Conservation (phyloP, 2,888 invertebrate species). For the Sisyra nigra region DNA sequence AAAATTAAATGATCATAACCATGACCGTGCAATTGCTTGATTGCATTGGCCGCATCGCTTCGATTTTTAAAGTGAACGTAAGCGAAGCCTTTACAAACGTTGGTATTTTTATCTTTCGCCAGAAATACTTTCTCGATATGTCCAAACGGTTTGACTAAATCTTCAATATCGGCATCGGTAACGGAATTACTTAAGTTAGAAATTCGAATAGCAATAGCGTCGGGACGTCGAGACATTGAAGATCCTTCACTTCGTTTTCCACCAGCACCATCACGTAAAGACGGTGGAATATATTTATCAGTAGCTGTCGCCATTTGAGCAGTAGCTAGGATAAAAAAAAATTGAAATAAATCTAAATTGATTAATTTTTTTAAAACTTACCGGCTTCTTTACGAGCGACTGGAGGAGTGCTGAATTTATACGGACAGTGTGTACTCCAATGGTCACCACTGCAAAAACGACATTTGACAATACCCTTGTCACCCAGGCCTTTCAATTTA, state of each 20-base stretch:
- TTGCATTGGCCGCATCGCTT: conserved; percentile 85
- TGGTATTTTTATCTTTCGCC: conserved; percentile 82
- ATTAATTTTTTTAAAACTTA: conserved; percentile 6
- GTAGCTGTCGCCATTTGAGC: conserved; percentile 1
- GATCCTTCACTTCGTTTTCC: conserved; percentile 55
- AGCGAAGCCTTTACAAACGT: conserved; percentile 91
- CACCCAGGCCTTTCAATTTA: conserved; percentile 52
- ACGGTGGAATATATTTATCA: conserved; percentile 73
- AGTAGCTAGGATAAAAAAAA: conserved; percentile 4
- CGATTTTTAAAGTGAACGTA: conserved; percentile 92
- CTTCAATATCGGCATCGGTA: conserved; percentile 86
- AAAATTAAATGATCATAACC: conserved; percentile 97
- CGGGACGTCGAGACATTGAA: conserved; percentile 42
- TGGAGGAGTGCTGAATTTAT: conserved; percentile 70
- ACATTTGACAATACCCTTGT: conserved; percentile 67
- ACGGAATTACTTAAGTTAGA: conserved; percentile 96
- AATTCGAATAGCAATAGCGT: conserved; percentile 85
- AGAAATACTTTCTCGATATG: conserved; percentile 85
- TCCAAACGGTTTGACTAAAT: conserved; percentile 88
- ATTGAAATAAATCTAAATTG: conserved; percentile 1
- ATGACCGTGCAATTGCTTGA: conserved; percentile 74
- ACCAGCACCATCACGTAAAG: conserved; percentile 61
- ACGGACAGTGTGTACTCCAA: conserved; percentile 97
- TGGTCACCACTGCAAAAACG: conserved; percentile 90
- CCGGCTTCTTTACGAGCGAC: conserved; percentile 39